Conservation (phyloP, 2,888 invertebrate genomes). For the Sinhomidia bicolor region DNA sequence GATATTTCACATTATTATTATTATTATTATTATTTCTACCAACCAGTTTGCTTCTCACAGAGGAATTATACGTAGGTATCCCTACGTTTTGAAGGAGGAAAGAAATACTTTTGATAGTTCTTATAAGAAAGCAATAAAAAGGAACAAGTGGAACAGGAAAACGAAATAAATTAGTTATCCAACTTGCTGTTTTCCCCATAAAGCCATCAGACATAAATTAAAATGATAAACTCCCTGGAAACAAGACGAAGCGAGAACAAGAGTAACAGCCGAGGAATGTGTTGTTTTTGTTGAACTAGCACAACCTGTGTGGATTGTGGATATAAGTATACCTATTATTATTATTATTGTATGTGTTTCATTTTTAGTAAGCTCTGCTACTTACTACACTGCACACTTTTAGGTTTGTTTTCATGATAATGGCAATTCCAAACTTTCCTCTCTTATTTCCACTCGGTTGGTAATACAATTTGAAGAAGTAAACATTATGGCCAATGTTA, state of each 20-base stretch:
- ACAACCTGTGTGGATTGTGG: background rate
- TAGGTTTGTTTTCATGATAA: too few relatives aligned
- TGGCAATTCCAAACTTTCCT: too few relatives aligned
- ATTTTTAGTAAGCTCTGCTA: too few relatives aligned
- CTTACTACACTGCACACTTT: too few relatives aligned
- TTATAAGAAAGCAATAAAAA: conserved; percentile 62
- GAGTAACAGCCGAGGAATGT: conserved; percentile 24
- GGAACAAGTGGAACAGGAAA: conserved; percentile 62
- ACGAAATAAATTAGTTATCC: conserved; percentile 71
- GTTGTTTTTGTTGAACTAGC: background rate
- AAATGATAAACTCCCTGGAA: conserved; percentile 67
- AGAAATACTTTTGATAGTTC: conserved; percentile 29
- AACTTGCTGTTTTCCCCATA: conserved; percentile 63
- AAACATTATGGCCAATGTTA: too few relatives aligned
- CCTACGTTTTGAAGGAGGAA: background rate
- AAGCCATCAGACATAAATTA: conserved; percentile 73
- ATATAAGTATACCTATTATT: too few relatives aligned
- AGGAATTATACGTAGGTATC: background rate
- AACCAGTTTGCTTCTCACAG: too few relatives aligned
- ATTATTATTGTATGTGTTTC: too few relatives aligned
- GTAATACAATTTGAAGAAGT: too few relatives aligned
- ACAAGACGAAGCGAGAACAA: background rate
- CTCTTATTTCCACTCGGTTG: too few relatives aligned
- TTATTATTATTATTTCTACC: too few relatives aligned
- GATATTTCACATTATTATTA: background rate